Percentiles rank a stretch among this genome's conserved stretches.
Conservation (phyloP, 2,888 invertebrate species). For the Sclerodermus sp. region DNA sequence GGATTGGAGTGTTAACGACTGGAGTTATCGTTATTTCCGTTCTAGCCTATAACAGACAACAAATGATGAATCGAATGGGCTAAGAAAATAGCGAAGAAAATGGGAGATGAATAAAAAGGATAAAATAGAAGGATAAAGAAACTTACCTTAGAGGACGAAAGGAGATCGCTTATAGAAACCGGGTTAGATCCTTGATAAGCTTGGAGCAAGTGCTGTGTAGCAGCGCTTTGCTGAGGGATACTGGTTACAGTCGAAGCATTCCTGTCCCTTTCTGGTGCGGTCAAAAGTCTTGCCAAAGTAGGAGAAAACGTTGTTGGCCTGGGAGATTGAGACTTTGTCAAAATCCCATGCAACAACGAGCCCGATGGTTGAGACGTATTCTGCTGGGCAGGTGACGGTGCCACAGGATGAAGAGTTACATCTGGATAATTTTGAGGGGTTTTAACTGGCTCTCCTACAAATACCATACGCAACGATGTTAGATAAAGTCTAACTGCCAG, state of each 20-base stretch:
- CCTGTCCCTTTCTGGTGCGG: constrained; percentile 63
- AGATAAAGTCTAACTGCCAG: not conserved
- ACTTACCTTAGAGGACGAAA: constrained; percentile 60
- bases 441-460: constrained; percentile 51
- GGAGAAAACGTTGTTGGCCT: constrained; percentile 74
- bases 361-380: constrained; percentile 61
- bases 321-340: constrained; percentile 65
- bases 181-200: constrained; percentile 51
- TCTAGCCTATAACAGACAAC: constrained; percentile 60
- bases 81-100: constrained; percentile 5
- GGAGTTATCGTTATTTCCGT: constrained; percentile 68
- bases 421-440: constrained; percentile 75
- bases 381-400: constrained; percentile 53
- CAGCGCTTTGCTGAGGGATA: constrained; percentile 39
- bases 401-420: constrained; percentile 76
- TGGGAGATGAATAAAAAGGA: constrained; percentile 18
- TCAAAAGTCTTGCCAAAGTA: constrained; percentile 77
- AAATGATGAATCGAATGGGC: too few species aligned
- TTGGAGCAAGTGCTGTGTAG: constrained; percentile 50
- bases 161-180: constrained; percentile 60
- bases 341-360: constrained; percentile 75
- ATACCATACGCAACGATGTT: constrained; percentile 13
- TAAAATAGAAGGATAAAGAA: too few species aligned
- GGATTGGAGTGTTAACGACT: constrained; percentile 54
- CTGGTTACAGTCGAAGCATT: constrained; percentile 41